These are phyloP conservation scores for Saxidomus purpurata DNA, from an alignment of 1,140 invertebrate species.

Conservation along the genomic window DNA sequence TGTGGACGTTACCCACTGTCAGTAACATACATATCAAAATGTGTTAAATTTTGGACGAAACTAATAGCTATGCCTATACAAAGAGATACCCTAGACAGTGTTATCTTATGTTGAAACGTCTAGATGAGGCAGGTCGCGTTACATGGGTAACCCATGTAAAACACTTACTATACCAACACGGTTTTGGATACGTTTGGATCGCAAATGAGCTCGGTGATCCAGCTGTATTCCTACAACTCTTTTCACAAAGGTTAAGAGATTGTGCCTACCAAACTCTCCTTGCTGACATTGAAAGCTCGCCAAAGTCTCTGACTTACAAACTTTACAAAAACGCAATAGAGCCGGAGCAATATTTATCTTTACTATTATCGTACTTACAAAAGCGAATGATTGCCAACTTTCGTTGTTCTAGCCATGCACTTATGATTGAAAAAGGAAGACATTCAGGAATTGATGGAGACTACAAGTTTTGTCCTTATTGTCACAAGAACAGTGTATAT, in stretches of 20 bases:
- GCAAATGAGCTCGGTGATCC: neutral
- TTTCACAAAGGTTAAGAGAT: no score
- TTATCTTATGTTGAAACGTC: neutral
- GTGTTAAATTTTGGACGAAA: neutral
- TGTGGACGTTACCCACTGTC: conserved; percentile 4
- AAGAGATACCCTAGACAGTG: neutral
- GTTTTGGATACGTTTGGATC: neutral
- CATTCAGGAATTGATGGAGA: conserved; percentile 1
- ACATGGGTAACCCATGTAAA: neutral
- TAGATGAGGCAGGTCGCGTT: neutral
- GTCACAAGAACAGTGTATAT: neutral
- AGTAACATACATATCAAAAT: neutral
- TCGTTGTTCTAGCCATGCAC: conserved; percentile 12
- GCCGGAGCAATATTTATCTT: neutral
- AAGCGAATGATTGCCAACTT: neutral
- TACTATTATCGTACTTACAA: neutral
- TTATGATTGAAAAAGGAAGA: conserved; percentile 35
- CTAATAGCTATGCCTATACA: neutral
- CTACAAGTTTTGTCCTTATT: neutral
- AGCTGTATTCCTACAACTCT: neutral
- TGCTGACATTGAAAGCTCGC: neutral
- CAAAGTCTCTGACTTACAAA: neutral
- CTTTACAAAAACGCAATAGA: neutral
- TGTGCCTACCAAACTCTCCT: neutral
- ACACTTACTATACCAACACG: neutral